Conservation (phyloP, 2,113 vertebrate species). For the Seriola dumerili region DNA sequence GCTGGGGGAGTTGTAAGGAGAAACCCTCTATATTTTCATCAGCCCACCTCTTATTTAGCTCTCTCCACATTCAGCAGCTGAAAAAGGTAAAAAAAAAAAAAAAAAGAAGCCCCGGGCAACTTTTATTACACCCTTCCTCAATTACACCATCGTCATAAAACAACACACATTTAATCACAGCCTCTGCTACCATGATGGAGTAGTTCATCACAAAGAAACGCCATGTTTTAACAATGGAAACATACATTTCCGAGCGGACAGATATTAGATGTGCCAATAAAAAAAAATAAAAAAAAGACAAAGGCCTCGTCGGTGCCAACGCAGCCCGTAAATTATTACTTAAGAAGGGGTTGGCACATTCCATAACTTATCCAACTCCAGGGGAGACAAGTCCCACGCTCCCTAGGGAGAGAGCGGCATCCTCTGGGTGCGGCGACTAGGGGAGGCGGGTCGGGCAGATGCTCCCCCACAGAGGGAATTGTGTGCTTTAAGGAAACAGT, state of each 20-base stretch:
- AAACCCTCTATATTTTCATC: conserved; percentile 66
- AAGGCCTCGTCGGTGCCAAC: conserved; percentile 23
- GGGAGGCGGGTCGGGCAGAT: conserved; percentile 32
- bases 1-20: conserved; percentile 75
- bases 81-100: conserved; percentile 19
- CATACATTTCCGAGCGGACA: conserved; percentile 54
- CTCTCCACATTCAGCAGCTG: conserved; percentile 43
- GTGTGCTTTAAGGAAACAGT: conserved; percentile 58
- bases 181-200: conserved; percentile 69
- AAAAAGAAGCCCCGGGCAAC: conserved; percentile 63
- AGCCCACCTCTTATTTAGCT: conserved; percentile 58
- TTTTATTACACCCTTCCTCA: conserved; percentile 74
- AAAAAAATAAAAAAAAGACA: conserved; percentile 52
- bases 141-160: conserved; percentile 78
- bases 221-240: conserved; percentile 57
- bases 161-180: conserved; percentile 78
- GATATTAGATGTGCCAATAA: conserved; percentile 70
- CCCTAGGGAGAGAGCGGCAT: conserved; percentile 45
- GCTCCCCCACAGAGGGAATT: conserved; percentile 51
- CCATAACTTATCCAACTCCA: conserved; percentile 65
- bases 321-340: conserved; percentile 46
- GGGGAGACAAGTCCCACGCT: conserved; percentile 2
- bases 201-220: conserved; percentile 67
- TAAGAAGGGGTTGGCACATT: conserved; percentile 33
- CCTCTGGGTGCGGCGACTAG: conserved; percentile 31